Conservation (phyloP, 2,888 invertebrate genomes). For the Sepioteuthis lessoniana region DNA sequence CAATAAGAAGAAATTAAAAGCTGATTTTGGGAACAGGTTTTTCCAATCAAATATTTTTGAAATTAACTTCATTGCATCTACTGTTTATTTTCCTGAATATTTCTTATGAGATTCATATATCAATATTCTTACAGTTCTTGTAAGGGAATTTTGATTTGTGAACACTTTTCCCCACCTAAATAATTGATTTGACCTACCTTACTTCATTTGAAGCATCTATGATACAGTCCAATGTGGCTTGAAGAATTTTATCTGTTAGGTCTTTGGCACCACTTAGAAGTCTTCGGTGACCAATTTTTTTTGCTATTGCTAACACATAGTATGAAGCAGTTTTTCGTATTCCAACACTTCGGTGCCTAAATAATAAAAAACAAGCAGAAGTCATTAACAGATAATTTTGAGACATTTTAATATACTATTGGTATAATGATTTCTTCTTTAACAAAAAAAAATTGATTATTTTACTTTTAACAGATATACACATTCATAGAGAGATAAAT, state of each 20-base stretch:
- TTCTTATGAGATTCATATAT: neutral
- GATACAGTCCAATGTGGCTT: conserved; percentile 87
- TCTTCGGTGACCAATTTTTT: conserved; percentile 84
- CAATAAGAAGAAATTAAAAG: no score
- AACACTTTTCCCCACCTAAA: no score
- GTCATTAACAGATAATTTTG: neutral
- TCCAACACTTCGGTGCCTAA: conserved; percentile 86
- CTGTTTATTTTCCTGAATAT: no score
- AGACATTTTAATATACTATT: no score
- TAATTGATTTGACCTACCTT: conserved; percentile 77
- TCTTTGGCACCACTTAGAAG: conserved; percentile 85
- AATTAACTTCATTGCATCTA: no score
- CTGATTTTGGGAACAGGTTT: no score
- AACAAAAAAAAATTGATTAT: no score
- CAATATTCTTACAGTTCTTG: neutral
- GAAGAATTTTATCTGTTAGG: conserved; percentile 85
- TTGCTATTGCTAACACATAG: conserved; percentile 83
- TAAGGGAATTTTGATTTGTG: neutral
- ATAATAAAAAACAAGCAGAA: neutral
- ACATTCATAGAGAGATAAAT: no score
- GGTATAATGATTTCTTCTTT: no score
- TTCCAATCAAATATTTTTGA: no score
- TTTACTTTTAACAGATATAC: no score
- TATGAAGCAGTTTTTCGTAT: conserved; percentile 89
- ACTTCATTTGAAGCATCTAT: conserved; percentile 91